A percentile compares a stretch with the other conserved stretches of the same genome.
phyloP scores from a whole-genome alignment of 2,888 invertebrate genomes.

The Nephrotoma appendiculata region DNA sequence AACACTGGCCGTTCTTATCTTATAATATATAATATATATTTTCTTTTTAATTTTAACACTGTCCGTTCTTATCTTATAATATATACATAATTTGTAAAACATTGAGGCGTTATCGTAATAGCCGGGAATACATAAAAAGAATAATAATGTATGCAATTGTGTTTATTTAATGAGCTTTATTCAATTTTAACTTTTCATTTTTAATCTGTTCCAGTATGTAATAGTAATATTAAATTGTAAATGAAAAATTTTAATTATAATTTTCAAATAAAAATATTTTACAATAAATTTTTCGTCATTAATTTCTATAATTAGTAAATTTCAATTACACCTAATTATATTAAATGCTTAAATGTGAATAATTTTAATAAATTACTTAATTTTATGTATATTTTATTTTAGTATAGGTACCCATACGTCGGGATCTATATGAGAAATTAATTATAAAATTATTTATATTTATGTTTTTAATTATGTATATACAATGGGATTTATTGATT shows the following conservation, averaged over 20 bases:
- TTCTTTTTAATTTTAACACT: too few species aligned
- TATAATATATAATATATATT: too few species aligned
- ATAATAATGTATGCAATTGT: too few species aligned
- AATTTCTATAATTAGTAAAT: not conserved
- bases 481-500: not conserved
- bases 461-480: not conserved
- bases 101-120: too few species aligned
- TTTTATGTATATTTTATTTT: not conserved
- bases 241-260: not conserved
- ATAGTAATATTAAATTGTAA: not conserved
- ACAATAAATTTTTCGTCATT: not conserved
- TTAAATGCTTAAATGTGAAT: not conserved
- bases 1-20: too few species aligned
- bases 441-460: not conserved
- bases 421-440: not conserved
- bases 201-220: not conserved
- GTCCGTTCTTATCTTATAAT: too few species aligned
- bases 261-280: not conserved
- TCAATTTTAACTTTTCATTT: too few species aligned
- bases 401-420: not conserved
- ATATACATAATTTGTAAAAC: too few species aligned
- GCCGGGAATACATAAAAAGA: too few species aligned
- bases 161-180: too few species aligned
- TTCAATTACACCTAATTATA: not conserved
- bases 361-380: not conserved